phyloP scores from a whole-genome alignment of 2,888 invertebrate species.

The Tetramorium bicarinatum region DNA sequence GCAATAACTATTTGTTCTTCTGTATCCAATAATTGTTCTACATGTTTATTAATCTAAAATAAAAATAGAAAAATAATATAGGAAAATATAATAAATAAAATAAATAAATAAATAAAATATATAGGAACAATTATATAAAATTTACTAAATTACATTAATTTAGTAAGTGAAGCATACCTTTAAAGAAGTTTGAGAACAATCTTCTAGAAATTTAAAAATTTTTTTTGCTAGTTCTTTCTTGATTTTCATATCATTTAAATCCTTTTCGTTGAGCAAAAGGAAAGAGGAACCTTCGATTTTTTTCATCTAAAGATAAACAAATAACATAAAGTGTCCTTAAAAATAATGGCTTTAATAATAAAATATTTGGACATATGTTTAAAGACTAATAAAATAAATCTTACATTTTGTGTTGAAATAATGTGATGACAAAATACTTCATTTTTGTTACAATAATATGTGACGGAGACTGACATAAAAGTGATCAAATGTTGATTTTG shows the following conservation, averaged over 20 bases:
- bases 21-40: not conserved
- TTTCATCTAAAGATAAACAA: conserved; percentile 16
- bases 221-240: conserved; percentile 13
- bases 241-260: conserved; percentile 11
- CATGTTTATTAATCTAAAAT: not conserved
- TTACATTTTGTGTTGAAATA: conserved; percentile 8
- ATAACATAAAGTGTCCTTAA: not conserved
- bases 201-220: conserved; percentile 4
- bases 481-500: not conserved
- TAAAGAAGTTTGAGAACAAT: not conserved
- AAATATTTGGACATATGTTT: not conserved
- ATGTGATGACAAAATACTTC: not conserved
- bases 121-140: not conserved
- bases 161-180: not conserved
- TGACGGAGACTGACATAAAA: conserved; percentile 8
- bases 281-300: not conserved
- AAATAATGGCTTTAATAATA: not conserved
- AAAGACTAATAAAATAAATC: not conserved
- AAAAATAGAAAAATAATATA: too few relatives aligned
- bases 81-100: too few relatives aligned
- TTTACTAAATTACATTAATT: not conserved
- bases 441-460: conserved; percentile 2
- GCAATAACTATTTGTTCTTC: not conserved
- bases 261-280: not conserved
- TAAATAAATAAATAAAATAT: too few relatives aligned